A percentile compares a stretch with the other conserved stretches of the same genome.
These are phyloP conservation scores for Epinephelus cyanopodus DNA, from an alignment of 2,113 vertebrate species.

Conservation along the genomic window DNA sequence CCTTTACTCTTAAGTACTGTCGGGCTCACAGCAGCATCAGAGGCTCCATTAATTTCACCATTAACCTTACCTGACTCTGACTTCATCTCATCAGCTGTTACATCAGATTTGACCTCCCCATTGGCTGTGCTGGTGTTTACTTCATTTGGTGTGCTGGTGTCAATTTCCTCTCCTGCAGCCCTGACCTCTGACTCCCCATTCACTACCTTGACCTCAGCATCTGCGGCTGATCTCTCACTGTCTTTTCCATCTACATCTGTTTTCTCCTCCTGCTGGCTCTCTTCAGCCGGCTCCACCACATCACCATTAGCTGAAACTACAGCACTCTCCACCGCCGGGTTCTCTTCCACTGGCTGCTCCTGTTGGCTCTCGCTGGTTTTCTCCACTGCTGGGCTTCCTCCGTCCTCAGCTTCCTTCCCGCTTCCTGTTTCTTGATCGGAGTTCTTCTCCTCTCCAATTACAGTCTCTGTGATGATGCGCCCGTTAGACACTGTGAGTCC, in stretches of 20 bases:
- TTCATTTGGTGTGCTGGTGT: conserved; percentile 5
- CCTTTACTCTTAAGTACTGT: conserved; percentile 57
- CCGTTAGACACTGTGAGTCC: conserved; percentile 41
- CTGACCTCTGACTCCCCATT: conserved; percentile 37
- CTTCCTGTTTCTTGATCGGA: conserved; percentile 45
- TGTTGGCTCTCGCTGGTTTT: conserved; percentile 22
- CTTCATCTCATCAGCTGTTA: conserved; percentile 12
- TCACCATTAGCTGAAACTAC: conserved; percentile 49
- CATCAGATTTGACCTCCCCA: conserved; percentile 20
- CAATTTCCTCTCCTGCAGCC: conserved; percentile 20
- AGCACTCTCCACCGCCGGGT: not conserved
- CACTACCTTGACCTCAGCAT: conserved; percentile 25
- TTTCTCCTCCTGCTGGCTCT: conserved; percentile 34
- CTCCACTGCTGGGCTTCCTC: conserved; percentile 51
- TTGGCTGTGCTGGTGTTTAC: conserved; percentile 9
- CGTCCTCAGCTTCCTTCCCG: conserved; percentile 50
- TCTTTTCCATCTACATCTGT: conserved; percentile 13
- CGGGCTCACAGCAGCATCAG: conserved; percentile 20
- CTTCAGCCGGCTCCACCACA: conserved; percentile 24
- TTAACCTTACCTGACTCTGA: conserved; percentile 44
- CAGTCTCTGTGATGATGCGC: not conserved
- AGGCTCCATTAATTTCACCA: conserved; percentile 35
- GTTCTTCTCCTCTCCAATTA: conserved; percentile 20
- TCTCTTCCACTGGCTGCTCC: conserved; percentile 35
- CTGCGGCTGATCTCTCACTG: conserved; percentile 17